A percentile compares a stretch with the other conserved stretches of the same genome.
Conservation (phyloP, 2,797 vertebrate genomes). For the Manis crassicaudata region DNA sequence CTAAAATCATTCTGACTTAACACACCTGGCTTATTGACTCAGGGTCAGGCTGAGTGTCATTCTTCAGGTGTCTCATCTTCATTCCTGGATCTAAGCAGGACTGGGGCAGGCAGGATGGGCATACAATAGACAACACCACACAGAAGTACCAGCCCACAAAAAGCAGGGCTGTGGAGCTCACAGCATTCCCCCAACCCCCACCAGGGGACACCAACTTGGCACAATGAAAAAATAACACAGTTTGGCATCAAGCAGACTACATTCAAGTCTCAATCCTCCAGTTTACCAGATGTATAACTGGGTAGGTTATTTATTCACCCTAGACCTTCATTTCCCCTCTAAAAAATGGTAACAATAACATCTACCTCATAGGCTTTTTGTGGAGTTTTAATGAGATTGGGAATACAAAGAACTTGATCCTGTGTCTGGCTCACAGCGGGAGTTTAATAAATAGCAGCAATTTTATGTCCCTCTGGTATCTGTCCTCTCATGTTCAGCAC, state of each 20-base stretch:
- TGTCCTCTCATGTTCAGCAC: neutral
- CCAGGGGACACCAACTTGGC: neutral
- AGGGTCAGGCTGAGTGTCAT: neutral
- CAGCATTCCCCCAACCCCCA: neutral
- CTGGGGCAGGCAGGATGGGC: neutral
- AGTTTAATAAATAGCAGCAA: slow-evolving; percentile 45
- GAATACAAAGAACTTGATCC: slow-evolving; percentile 47
- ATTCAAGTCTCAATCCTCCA: neutral
- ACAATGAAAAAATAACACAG: neutral
- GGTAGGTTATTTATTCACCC: neutral
- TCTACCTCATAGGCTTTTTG: slow-evolving; percentile 21
- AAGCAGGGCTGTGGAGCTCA: neutral
- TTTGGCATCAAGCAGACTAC: neutral
- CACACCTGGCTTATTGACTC: neutral
- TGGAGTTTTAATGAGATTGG: slow-evolving; percentile 49
- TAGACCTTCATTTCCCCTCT: neutral
- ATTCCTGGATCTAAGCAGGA: neutral
- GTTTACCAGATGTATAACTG: neutral
- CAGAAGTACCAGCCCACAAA: neutral
- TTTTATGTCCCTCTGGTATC: neutral
- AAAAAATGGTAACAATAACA: neutral
- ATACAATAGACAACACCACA: too few species aligned
- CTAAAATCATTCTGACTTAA: neutral
- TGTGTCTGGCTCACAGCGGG: neutral
- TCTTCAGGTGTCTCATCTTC: neutral